Conservation (phyloP, 2,113 vertebrate genomes). For the Gracilinanus agilis region DNA sequence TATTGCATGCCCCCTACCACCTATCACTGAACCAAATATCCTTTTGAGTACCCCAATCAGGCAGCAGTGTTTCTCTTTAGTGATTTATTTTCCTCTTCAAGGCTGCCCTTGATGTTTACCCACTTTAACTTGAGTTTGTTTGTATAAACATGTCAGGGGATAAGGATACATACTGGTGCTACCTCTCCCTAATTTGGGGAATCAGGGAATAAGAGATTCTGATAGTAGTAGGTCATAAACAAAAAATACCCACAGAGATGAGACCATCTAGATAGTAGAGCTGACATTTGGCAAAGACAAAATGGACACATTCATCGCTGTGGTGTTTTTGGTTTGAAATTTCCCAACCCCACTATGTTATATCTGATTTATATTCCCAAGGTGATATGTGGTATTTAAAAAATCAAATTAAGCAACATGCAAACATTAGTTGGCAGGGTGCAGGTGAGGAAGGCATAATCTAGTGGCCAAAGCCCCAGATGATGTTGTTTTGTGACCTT, state of each 20-base stretch:
- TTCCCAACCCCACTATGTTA: slow-evolving; percentile 4
- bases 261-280: not conserved
- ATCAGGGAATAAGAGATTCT: not conserved
- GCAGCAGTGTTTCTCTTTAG: not conserved
- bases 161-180: not conserved
- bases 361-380: not conserved
- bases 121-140: slow-evolving; percentile 59
- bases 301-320: slow-evolving; percentile 14
- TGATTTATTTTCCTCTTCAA: slow-evolving; percentile 38
- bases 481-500: slow-evolving; percentile 41
- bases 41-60: not conserved
- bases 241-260: not conserved
- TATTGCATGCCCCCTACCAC: not conserved
- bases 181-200: not conserved
- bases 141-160: slow-evolving; percentile 38
- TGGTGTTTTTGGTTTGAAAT: not conserved
- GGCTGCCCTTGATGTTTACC: slow-evolving; percentile 1
- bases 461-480: not conserved
- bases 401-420: slow-evolving; percentile 26
- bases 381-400: slow-evolving; percentile 27
- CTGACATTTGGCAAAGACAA: not conserved
- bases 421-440: slow-evolving; percentile 24
- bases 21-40: not conserved
- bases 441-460: not conserved
- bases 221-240: slow-evolving; percentile 9